These are phyloP conservation scores for Enteromius thamalakanensis DNA, from an alignment of 2,797 vertebrate species.

Conservation along the genomic window DNA sequence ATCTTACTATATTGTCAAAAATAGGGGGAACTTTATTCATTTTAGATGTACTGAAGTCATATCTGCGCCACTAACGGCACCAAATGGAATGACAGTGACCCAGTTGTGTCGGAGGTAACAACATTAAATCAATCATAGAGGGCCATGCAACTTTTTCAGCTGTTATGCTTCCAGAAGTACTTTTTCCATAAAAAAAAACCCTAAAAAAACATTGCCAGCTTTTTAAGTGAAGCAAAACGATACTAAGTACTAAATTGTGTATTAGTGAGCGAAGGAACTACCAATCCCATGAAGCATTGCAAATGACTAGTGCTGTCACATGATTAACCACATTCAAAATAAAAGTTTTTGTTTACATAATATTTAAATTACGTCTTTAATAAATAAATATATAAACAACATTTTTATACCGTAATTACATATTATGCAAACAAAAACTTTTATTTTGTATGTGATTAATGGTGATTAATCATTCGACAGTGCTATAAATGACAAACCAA, in stretches of 20 bases:
- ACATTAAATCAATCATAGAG: neutral
- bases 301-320: neutral
- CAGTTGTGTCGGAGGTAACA: neutral
- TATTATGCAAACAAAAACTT: too few relatives aligned
- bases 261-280: neutral
- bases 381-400: too few relatives aligned
- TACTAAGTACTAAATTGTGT: neutral
- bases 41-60: constrained; percentile 9
- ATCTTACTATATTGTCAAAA: constrained; percentile 12
- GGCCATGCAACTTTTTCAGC: neutral
- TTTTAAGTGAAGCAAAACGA: neutral
- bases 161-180: neutral
- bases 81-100: neutral
- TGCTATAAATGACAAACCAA: neutral
- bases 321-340: too few relatives aligned
- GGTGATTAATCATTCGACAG: too few relatives aligned
- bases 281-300: neutral
- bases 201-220: neutral
- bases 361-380: too few relatives aligned
- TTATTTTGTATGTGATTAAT: too few relatives aligned
- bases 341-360: too few relatives aligned
- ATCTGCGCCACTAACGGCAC: neutral
- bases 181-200: neutral
- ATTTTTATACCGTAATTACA: too few relatives aligned
- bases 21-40: neutral